Evolutionary conservation across 2,797 vertebrate genomes (phyloP), one percentile per base, ranked within the genome.

Genomic region (Lindbergichthys nudifrons): DNA sequence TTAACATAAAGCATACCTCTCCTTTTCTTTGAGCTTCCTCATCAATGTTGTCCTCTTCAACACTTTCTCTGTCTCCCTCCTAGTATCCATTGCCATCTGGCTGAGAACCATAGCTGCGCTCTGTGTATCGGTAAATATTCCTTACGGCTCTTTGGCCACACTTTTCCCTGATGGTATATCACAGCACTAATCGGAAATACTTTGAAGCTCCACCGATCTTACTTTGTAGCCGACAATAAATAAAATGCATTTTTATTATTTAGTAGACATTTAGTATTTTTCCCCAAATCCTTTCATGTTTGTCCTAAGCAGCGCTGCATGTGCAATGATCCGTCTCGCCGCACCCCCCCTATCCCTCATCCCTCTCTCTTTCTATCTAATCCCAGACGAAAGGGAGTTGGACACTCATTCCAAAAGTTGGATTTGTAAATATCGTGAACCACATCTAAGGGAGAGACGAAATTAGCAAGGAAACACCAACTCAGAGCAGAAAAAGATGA

Each of bases 171-270:
- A 79, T 72, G 52, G 87, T 88, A 89, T 94, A 88, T 94, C 87
- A 83, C 93, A 94, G 94, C 86, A 90, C 84, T 91, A 89, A 93
- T 93, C 95, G 96, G 90, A 96, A 95, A 93, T 94, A 87, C 92
- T 97, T 95, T 96, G 94, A 96, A 95, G 95, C 93, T 88, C 85
- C 43, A 90, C 87, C 90, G 87, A 94, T 95, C 92, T 94, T 91
- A 94, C 94, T 96, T 93, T 95, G 93, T 93, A 95, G 93, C 92
- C 86, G 84, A 93, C 93, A 95, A 95, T 93, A 95, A 95, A 95
- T 93, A 96, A 93, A 91, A 94, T 85, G 88, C 88, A 92, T 91
- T 95, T 94, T 94, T 94, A 94, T 92, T 90, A 92, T 95, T 95
- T 92, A 92, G 91, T 93, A 95, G 94, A 95, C 92, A 93, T 94